Base-by-base conservation (phyloP, 1,140 invertebrate genomes). In the Phymastichus coffea region DNA sequence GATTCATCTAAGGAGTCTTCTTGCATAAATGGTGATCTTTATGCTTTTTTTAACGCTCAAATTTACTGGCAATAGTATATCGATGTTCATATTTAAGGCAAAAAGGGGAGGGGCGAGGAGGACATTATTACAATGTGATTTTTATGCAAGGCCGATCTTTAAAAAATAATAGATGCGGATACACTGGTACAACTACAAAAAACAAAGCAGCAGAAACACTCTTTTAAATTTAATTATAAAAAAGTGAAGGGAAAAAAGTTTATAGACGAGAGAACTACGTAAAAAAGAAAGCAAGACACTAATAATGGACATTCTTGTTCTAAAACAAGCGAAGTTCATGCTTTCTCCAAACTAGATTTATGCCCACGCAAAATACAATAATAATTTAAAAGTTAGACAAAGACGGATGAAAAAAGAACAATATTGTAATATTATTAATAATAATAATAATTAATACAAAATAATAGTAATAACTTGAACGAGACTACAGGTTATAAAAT, bases 331-430 rank as follows among this genome's bases (percentile, higher is more conserved):
- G 47, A 26, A 8, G 15, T 52, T 46, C 22, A 52, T 23, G 48
- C 48, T 52, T 59, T 59, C 49, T 58, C 23, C 48, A 51, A n/a
- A n/a, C n/a, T n/a, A n/a, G n/a, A n/a, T n/a, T n/a, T n/a, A n/a
- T n/a, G n/a, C n/a, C n/a, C n/a, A n/a, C n/a, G n/a, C n/a, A n/a
- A n/a, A n/a, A n/a, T n/a, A n/a, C n/a, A n/a, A 52, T 52, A 59
- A 59, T 59, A 59, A 59, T 59, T 59, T 59, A 59, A 59, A 59
- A 59, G 47, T 52, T 41, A n/a, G 30, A 52, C 41, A 46, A n/a
- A 58, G 30, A 37, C 40, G 48, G n/a, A 51, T 43, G 48, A 46
- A 51, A 59, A 28, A 59, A 43, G 56, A 51, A 46, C 37, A 47
- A 59, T 58, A n/a, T n/a, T n/a, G 20, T 54, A 43, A 44, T 54